These are phyloP conservation scores for Perizoma flavofasciatum DNA, from an alignment of 2,888 invertebrate species.

Conservation along the genomic window DNA sequence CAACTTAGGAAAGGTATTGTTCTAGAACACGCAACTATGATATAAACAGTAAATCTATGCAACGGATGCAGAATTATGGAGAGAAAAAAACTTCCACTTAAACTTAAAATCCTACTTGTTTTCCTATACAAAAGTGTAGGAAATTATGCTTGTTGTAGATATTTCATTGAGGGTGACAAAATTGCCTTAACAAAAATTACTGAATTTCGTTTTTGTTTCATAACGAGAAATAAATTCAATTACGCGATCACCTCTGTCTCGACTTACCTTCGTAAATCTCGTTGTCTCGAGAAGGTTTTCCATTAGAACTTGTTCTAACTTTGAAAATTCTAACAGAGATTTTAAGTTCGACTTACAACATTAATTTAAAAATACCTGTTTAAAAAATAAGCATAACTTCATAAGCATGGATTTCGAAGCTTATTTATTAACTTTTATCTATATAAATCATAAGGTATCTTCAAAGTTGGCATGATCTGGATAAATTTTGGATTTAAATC, in stretches of 20 bases:
- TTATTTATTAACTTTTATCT: too few relatives aligned
- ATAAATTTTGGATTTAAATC: too few relatives aligned
- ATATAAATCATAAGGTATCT: too few relatives aligned
- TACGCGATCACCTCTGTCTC: conserved; percentile 31
- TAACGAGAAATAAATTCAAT: conserved; percentile 40
- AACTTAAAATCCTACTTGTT: too few relatives aligned
- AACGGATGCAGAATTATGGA: too few relatives aligned
- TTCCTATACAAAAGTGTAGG: too few relatives aligned
- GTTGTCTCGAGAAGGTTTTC: conserved; percentile 28
- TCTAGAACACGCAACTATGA: conserved; percentile 20
- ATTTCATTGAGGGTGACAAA: conserved; percentile 23
- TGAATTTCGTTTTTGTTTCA: conserved; percentile 32
- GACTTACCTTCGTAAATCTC: conserved; percentile 31
- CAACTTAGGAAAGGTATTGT: conserved; percentile 22
- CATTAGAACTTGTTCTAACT: conserved; percentile 25
- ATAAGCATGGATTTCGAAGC: too few relatives aligned
- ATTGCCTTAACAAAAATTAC: conserved; percentile 27
- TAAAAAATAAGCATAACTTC: too few relatives aligned
- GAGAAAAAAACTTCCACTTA: too few relatives aligned
- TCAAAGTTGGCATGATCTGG: too few relatives aligned
- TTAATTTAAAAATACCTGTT: too few relatives aligned
- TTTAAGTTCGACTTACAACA: not conserved
- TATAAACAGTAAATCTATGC: too few relatives aligned
- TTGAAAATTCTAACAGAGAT: conserved; percentile 9
- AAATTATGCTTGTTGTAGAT: conserved; percentile 5